phyloP scores from a whole-genome alignment of 2,113 vertebrate species.

The Malaclemys terrapin region DNA sequence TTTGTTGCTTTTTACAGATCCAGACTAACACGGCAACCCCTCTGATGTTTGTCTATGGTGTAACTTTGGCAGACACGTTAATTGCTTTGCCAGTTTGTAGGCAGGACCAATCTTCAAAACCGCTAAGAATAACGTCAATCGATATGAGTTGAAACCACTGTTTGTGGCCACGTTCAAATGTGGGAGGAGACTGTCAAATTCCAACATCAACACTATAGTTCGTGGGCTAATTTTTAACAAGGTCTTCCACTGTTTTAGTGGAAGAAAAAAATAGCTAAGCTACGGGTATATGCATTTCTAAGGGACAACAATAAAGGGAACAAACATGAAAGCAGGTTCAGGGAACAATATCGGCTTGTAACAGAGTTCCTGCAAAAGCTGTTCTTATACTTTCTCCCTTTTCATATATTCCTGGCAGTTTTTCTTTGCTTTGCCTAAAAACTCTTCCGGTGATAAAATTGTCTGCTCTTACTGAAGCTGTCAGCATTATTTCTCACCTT shows the following conservation, averaged over 20 bases:
- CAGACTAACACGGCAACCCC: no score
- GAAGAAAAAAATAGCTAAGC: not conserved
- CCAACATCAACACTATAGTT: not conserved
- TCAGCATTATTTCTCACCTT: not conserved
- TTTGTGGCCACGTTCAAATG: not conserved
- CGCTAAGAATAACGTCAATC: not conserved
- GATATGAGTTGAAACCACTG: not conserved
- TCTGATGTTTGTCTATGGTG: not conserved
- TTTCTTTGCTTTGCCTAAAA: not conserved
- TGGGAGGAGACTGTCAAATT: not conserved
- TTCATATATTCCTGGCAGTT: not conserved
- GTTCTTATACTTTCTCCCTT: not conserved
- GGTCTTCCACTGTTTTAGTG: not conserved
- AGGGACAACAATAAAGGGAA: not conserved
- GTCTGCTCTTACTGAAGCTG: not conserved
- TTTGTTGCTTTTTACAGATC: no score
- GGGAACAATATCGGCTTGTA: not conserved
- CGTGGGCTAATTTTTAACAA: not conserved
- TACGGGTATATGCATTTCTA: not conserved
- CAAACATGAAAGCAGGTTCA: constrained; percentile 15
- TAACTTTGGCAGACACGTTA: not conserved
- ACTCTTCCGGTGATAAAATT: not conserved
- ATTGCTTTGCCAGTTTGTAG: not conserved
- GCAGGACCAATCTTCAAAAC: not conserved
- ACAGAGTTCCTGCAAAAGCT: not conserved